Evolutionary conservation across 2,113 vertebrate species (phyloP).

Genomic region (Xiphophorus hellerii): DNA sequence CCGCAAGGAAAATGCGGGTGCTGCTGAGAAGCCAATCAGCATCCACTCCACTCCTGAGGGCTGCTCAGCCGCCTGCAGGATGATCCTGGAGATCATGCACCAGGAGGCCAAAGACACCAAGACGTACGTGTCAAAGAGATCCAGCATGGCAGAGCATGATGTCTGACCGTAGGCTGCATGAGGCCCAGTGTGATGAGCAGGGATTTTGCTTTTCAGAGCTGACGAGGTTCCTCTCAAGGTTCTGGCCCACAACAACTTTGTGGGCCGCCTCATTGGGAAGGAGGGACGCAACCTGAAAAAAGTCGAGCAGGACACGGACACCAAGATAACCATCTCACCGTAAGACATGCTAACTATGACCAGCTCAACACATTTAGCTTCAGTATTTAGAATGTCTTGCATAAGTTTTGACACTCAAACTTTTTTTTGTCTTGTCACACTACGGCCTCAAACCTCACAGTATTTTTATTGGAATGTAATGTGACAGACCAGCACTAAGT

Average conservation of each 20-base stretch:
- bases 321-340: slow-evolving; percentile 97
- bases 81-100: slow-evolving; percentile 98
- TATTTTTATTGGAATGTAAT: no score
- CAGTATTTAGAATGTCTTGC: no score
- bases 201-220: slow-evolving; percentile 74
- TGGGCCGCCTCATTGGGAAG: slow-evolving; percentile 94
- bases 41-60: slow-evolving; percentile 94
- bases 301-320: slow-evolving; percentile 95
- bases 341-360: slow-evolving; percentile 66
- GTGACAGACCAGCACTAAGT: no score
- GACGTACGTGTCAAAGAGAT: slow-evolving; percentile 81
- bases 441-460: no score
- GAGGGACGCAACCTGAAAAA: slow-evolving; percentile 96
- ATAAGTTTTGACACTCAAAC: not conserved
- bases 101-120: slow-evolving; percentile 98
- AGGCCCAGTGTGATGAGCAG: not conserved
- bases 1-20: slow-evolving; percentile 93
- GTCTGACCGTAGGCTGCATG: not conserved
- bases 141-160: not conserved
- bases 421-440: no score
- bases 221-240: slow-evolving; percentile 96
- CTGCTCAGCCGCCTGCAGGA: slow-evolving; percentile 91
- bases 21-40: slow-evolving; percentile 95
- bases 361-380: not conserved
- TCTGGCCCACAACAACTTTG: slow-evolving; percentile 95